Base-by-base conservation (phyloP, 2,888 invertebrate species). In the Oeneis ivallda region DNA sequence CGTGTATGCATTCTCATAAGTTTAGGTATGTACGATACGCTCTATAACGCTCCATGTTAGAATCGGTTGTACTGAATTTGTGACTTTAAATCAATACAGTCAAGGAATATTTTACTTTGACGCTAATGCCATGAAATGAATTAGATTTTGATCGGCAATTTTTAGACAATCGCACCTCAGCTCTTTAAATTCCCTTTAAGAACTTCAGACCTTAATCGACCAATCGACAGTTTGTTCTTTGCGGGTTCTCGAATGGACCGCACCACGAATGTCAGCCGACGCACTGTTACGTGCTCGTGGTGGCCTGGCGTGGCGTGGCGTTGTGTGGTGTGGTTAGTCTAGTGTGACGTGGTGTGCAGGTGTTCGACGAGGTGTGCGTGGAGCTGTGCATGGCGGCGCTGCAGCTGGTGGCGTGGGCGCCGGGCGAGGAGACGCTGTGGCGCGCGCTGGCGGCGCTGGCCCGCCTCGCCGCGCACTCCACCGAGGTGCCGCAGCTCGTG, bases 331-430 rank as follows among this genome's bases (percentile, higher is more conserved):
- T 19, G 17, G 47, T 49, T 19, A 56, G 45, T 56, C 43, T n/a
- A 6, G 52, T 7, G 37, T 7, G 37, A 1, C 7, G 37, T 37
- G 37, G 34, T 32, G 13, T n/a, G 69, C 85, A 98, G 97, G 97
- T 98, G 66, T 98, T 98, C 87, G 98, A 98, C 86, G 98, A 98
- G 86, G 95, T 98, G 63, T 97, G 97, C 67, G 96, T 97, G 66
- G 98, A 98, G 89, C 89, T 98, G 81, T 95, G 96, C 54, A 97
- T 98, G 96, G 98, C 98, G 62, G 92, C 97, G 78, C 93, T 98
- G 72, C 98, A 98, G 92, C 97, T 95, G 89, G 95, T 98, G 92
- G 95, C 95, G 80, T 93, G 94, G 64, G 95, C 94, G 80, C 96
- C 97, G 37, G 87, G 88, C 41, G 98, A 98, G 89, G 96, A 97